Evolutionary conservation across 2,113 vertebrate genomes (phyloP), one percentile per base, ranked within the genome.

Genomic region (Microcebus jonahi): DNA sequence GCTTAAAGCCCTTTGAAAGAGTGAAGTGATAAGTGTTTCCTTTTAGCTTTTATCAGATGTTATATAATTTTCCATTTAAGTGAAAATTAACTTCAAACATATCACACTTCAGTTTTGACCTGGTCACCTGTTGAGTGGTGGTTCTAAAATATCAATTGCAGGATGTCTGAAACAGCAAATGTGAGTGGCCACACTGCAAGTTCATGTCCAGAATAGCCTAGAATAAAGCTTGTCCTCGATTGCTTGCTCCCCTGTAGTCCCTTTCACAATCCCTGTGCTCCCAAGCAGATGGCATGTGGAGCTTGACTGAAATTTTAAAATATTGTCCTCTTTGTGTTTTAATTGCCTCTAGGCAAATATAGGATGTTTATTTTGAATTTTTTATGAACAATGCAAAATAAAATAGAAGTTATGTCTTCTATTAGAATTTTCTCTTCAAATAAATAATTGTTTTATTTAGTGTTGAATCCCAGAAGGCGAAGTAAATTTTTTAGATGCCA

Each of bases 41-140:
- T 95, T 92, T 71, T 93, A 92, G 34, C 25, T 63, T 92, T 61
- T 81, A 86, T 95, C 82, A 91, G 55, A 96, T 96, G 55, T 96
- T 85, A 96, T 61, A 83, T 15, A 92, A 89, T 95, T 96, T 93
- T 95, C 70, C n/a, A 87, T 91, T 96, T 96, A 90, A 67, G 89
- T 89, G 88, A 97, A 97, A 97, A 94, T 95, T 95, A 97, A 92
- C 88, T 97, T 94, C 77, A 94, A 93, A 86, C 48, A 18, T 95
- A 89, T 83, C 73, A 96, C 50, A 59, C 53, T 86, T 83, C 73
- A 77, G 25, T 90, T 95, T 70, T 94, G 92, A 89, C 88, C 79
- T 84, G 79, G 83, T 97, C 86, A 93, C 68, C 45, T 94, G 29
- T 84, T 96, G 81, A 75, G 79, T 65, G 59, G 34, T 50, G 5